Conservation (phyloP, 1,140 invertebrate species). For the Platyscapa corneri region DNA sequence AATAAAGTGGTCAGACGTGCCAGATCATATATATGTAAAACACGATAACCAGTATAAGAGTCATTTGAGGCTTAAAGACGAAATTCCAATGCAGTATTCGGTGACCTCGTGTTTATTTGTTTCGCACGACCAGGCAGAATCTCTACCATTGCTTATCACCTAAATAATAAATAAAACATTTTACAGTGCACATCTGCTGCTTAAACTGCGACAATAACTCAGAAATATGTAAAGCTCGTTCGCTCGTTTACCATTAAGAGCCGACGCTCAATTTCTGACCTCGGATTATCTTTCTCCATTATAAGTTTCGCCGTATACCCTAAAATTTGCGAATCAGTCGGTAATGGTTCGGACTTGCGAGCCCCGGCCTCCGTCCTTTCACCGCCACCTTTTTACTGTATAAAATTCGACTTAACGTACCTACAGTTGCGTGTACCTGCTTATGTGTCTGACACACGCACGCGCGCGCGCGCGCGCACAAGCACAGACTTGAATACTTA, state of each 20-base stretch:
- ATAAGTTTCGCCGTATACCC: conserved; percentile 6
- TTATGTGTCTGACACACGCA: neutral
- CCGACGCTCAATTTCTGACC: neutral
- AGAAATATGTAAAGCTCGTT: neutral
- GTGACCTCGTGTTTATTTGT: neutral
- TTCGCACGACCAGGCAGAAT: neutral
- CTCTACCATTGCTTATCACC: neutral
- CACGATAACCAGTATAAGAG: neutral
- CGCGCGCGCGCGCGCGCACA: neutral
- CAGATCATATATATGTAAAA: neutral
- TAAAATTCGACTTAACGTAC: neutral
- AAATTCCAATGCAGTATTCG: neutral
- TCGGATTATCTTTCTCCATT: conserved; percentile 9
- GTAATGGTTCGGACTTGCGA: neutral
- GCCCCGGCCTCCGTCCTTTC: neutral
- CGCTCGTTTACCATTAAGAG: neutral
- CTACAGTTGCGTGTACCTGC: neutral
- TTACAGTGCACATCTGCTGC: neutral
- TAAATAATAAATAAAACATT: neutral
- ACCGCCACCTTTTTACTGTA: neutral
- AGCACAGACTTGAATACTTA: neutral
- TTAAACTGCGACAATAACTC: neutral
- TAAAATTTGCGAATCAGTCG: neutral
- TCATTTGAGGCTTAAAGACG: neutral
- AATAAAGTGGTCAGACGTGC: neutral